phyloP scores from a whole-genome alignment of 2,113 vertebrate genomes.

The Corythornis cristatus region DNA sequence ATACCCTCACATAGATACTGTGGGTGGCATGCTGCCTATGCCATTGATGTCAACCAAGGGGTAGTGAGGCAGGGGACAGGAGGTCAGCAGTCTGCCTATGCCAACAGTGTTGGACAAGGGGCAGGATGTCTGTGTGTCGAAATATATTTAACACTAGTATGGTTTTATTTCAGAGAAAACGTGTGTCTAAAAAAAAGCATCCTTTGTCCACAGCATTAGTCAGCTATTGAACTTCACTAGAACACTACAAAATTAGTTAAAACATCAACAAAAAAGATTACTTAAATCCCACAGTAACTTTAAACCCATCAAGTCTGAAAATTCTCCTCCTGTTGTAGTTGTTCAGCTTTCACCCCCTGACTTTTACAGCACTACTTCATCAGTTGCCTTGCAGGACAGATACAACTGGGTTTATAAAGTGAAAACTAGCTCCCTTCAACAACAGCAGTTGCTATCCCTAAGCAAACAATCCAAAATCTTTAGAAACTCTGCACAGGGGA shows the following conservation, averaged over 20 bases:
- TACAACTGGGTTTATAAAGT: background rate
- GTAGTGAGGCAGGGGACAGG: background rate
- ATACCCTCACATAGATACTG: background rate
- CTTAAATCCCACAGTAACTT: background rate
- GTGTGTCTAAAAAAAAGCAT: background rate
- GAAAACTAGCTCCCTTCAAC: background rate
- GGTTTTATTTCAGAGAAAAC: background rate
- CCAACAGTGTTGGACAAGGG: accelerated
- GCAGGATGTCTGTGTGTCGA: background rate
- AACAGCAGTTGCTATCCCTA: background rate
- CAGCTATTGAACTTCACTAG: background rate
- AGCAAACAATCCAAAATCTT: background rate
- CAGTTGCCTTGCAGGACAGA: background rate
- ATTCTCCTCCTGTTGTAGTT: background rate
- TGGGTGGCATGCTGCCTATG: accelerated
- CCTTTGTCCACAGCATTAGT: background rate
- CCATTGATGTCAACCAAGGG: background rate
- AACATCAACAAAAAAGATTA: background rate
- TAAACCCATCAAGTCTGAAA: background rate
- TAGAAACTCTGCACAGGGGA: background rate
- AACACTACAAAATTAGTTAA: background rate
- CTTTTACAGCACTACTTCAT: background rate
- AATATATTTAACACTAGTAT: background rate
- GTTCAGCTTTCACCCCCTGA: background rate
- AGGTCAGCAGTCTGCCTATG: background rate